Base-by-base conservation (phyloP, 2,888 invertebrate genomes). In the Asteroscopus sphinx region DNA sequence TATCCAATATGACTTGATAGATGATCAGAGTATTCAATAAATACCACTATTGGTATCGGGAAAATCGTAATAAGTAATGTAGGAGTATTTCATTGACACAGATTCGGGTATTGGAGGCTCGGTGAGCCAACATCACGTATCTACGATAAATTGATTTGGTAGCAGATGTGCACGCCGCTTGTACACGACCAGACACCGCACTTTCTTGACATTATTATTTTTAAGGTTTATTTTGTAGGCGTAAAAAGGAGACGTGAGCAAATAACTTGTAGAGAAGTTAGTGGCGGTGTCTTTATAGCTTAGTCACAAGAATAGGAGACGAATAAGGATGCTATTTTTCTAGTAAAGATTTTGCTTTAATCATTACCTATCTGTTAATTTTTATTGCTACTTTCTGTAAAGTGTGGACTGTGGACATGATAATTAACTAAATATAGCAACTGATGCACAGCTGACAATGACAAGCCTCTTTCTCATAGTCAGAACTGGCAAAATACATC, bases 121-220 rank as follows among this genome's bases (percentile, higher is more conserved):
- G 61, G 60, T 57, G 68, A 68, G 54, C 75, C 73, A 79, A 76
- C 82, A 74, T 85, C 89, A 88, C 89, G 89, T 87, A 76, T 70
- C 65, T 53, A 68, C 86, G 80, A 89, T 87, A 87, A 87, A 87
- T 87, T 85, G 86, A 85, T 86, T 85, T 77, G 77, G 86, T 77
- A 82, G 77, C 89, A 88, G 87, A 87, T 88, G 89, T 78, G 83
- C 78, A 72, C 82, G 65, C 79, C 64, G 80, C 79, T 75, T 68
- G 65, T 76, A 81, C 80, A 79, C 73, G 74, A 78, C 81, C 85
- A 81, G 80, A 81, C 74, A 81, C 74, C 76, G 69, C 73, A 76
- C 68, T 73, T 63, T 72, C 74, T 68, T 81, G 78, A 82, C 82
- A 82, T 83, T 87, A 86, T 88, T 86, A 85, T 86, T 86, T 81